These are phyloP conservation scores for Rhamnusium bicolor DNA, from an alignment of 2,888 invertebrate genomes.

Conservation along the genomic window DNA sequence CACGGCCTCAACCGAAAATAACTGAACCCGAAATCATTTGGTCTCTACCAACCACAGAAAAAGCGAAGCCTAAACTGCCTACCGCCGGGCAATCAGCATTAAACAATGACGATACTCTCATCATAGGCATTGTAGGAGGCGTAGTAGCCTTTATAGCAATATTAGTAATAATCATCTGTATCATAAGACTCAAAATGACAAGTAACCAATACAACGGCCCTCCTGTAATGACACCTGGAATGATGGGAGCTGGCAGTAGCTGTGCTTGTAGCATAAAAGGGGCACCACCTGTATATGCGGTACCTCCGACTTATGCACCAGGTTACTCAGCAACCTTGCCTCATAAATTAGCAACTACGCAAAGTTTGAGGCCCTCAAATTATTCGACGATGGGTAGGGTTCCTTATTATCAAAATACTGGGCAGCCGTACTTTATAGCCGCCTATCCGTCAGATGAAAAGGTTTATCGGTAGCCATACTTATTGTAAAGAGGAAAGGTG, in stretches of 20 bases:
- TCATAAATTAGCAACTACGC: slow-evolving; percentile 75
- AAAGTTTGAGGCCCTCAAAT: slow-evolving; percentile 46
- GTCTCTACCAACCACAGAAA: slow-evolving; percentile 83
- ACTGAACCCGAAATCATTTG: slow-evolving; percentile 92
- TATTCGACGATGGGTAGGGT: slow-evolving; percentile 78
- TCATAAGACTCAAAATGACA: slow-evolving; percentile 76
- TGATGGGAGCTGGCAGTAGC: slow-evolving; percentile 73
- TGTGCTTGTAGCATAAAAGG: slow-evolving; percentile 73
- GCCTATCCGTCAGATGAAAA: slow-evolving; percentile 78
- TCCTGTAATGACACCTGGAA: slow-evolving; percentile 58
- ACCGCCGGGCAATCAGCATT: slow-evolving; percentile 76
- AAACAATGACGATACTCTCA: slow-evolving; percentile 92
- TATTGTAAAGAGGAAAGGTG: slow-evolving; percentile 3
- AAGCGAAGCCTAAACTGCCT: slow-evolving; percentile 75
- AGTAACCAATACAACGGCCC: slow-evolving; percentile 84
- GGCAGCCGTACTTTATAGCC: slow-evolving; percentile 76
- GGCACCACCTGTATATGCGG: slow-evolving; percentile 73
- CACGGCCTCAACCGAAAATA: slow-evolving; percentile 75
- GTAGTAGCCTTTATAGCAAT: slow-evolving; percentile 93
- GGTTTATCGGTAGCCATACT: slow-evolving; percentile 74
- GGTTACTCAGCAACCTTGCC: slow-evolving; percentile 79
- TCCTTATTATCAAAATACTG: slow-evolving; percentile 72
- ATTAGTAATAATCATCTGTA: slow-evolving; percentile 90
- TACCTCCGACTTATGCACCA: slow-evolving; percentile 73
- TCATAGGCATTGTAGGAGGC: slow-evolving; percentile 95